Evolutionary conservation across 2,113 vertebrate genomes (phyloP), one percentile per base, ranked within the genome.

Genomic region (Cheilinus undulatus): DNA sequence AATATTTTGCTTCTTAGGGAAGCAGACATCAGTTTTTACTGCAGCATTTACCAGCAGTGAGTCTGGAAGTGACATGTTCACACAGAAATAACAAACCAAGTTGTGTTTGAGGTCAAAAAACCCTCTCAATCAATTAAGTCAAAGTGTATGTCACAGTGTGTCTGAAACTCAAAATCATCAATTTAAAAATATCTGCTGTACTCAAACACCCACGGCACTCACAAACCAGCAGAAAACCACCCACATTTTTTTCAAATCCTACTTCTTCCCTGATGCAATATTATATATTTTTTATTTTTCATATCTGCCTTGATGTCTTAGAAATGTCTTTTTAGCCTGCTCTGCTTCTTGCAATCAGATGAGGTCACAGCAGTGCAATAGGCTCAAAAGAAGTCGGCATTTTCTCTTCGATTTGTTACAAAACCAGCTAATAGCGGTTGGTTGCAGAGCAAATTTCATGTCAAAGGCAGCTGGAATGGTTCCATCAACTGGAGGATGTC

Each of bases 401-500:
- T 88, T 86, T 85, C 80, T 28, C 82, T 89, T 82, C 79, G 62
- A 88, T 86, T 85, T 82, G 76, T 86, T 86, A 87, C 87, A 86
- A 88, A 91, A 90, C 69, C 68, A 73, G 83, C 86, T 89, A 91
- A 88, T 90, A 87, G 86, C 40, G 23, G 76, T 83, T 69, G 61
- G 87, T 86, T 92, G 86, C 74, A 73, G 82, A 86, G 88, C 87
- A 86, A 84, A 91, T 79, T 85, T 79, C 45, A 84, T 91, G 90
- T 89, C 89, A 91, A 85, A 88, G 89, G 84, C 83, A 89, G 81
- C 87, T 86, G 87, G 88, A 92, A 89, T 85, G 79, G 84, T 89
- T 90, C 89, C 90, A 91, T 93, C 89, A 87, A 60, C 78, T 65
- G 78, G 86, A 92, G 83, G 89, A 91, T 90, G 87, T 92, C 85